Evolutionary conservation across 2,113 vertebrate genomes (phyloP).

Genomic region (Okapia johnstoni): DNA sequence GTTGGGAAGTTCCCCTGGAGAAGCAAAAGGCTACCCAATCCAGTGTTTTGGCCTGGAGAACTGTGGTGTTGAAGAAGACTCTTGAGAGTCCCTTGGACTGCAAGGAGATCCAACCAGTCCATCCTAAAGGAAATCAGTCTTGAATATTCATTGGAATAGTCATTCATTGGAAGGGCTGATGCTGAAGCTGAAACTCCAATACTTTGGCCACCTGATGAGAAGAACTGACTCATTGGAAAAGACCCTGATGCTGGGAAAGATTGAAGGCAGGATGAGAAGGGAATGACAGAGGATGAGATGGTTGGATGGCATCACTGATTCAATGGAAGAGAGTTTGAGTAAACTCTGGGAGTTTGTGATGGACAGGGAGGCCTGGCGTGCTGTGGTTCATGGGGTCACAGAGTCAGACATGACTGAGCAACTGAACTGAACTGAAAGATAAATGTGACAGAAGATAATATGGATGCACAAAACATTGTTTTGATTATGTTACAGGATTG

Average conservation of each 20-base stretch:
- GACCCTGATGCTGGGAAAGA: neutral
- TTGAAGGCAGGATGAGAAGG: neutral
- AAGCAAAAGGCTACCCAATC: neutral
- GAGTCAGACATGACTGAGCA: accelerated
- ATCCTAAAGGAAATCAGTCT: neutral
- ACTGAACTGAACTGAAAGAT: neutral
- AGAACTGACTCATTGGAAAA: neutral
- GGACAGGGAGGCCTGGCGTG: neutral
- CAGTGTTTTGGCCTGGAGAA: neutral
- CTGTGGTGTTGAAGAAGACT: neutral
- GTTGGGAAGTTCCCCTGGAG: neutral
- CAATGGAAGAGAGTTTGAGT: neutral
- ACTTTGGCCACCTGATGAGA: neutral
- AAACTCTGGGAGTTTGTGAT: neutral
- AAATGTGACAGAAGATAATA: neutral
- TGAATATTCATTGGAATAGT: neutral
- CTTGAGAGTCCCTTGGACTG: neutral
- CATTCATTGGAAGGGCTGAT: neutral
- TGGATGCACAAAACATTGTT: neutral
- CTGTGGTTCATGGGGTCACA: neutral
- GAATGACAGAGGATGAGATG: neutral
- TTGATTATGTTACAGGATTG: neutral
- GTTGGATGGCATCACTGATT: neutral
- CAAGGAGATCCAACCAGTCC: neutral
- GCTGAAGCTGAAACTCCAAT: neutral